phyloP scores from a whole-genome alignment of 2,113 vertebrate genomes.

The Odontesthes bonariensis region DNA sequence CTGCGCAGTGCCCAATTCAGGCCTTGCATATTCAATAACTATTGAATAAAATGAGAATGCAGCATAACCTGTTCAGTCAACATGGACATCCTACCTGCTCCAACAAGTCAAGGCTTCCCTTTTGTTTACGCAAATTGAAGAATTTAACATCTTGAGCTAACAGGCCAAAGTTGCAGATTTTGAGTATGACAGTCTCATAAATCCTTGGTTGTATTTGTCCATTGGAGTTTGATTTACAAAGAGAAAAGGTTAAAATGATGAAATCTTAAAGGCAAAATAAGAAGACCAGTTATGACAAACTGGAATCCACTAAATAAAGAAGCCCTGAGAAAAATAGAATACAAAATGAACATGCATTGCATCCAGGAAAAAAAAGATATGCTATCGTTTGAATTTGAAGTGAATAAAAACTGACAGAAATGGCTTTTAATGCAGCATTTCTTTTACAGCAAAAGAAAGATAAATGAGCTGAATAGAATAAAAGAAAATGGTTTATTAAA shows the following conservation, averaged over 20 bases:
- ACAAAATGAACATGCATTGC: constrained; percentile 25
- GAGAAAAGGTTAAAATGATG: constrained; percentile 18
- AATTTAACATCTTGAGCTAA: constrained; percentile 54
- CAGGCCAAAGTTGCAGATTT: constrained; percentile 21
- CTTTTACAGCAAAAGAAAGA: no score
- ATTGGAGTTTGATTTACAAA: constrained; percentile 22
- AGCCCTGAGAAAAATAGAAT: neutral
- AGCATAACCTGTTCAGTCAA: constrained; percentile 29
- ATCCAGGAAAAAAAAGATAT: neutral
- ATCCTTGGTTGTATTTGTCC: constrained; percentile 27
- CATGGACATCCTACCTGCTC: constrained; percentile 36
- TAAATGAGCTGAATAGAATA: neutral
- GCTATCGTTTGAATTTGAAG: neutral
- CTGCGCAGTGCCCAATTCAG: constrained; percentile 46
- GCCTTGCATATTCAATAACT: constrained; percentile 37
- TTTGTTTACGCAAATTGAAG: constrained; percentile 60
- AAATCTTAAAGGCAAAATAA: constrained; percentile 12
- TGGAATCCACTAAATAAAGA: constrained; percentile 2
- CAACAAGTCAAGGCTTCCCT: constrained; percentile 65
- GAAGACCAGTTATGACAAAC: neutral
- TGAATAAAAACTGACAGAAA: neutral
- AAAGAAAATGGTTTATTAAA: no score
- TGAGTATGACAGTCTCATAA: constrained; percentile 24
- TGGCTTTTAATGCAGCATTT: neutral
- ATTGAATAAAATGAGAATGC: constrained; percentile 41